A percentile compares a stretch with the other conserved stretches of the same genome.
Conservation (phyloP, 2,888 invertebrate genomes). For the Synergus itoensis region DNA sequence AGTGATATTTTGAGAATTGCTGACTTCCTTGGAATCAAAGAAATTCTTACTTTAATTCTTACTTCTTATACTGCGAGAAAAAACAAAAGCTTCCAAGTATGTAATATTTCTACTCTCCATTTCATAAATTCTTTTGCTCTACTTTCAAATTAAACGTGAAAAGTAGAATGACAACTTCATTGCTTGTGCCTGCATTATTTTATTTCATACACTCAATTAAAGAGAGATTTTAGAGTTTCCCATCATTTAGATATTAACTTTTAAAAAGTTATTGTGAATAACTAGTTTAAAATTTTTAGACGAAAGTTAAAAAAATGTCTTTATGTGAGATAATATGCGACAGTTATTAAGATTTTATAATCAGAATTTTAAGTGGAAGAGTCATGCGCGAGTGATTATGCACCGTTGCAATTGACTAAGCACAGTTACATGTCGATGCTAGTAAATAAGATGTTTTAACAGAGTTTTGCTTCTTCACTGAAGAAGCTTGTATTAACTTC, state of each 20-base stretch:
- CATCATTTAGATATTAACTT: neutral
- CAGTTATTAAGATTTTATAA: neutral
- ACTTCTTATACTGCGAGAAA: neutral
- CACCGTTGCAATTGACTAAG: neutral
- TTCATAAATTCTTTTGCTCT: conserved; percentile 37
- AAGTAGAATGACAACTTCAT: conserved; percentile 3
- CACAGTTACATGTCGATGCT: neutral
- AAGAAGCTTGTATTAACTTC: neutral
- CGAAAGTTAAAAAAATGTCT: neutral
- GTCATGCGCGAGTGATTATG: neutral
- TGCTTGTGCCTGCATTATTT: neutral
- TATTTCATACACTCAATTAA: no score
- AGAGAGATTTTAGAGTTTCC: neutral
- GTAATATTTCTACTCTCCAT: conserved; percentile 35
- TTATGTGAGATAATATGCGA: neutral
- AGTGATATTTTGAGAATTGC: neutral
- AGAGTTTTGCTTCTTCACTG: neutral
- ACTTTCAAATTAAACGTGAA: conserved; percentile 16
- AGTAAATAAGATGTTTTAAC: neutral
- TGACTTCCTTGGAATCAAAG: neutral
- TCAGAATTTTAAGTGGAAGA: neutral
- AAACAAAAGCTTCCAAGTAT: conserved; percentile 10
- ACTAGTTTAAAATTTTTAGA: neutral
- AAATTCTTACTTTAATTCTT: conserved; percentile 11
- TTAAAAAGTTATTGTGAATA: neutral